phyloP scores from a whole-genome alignment of 1,140 invertebrate species.

The Aphis craccivora region DNA sequence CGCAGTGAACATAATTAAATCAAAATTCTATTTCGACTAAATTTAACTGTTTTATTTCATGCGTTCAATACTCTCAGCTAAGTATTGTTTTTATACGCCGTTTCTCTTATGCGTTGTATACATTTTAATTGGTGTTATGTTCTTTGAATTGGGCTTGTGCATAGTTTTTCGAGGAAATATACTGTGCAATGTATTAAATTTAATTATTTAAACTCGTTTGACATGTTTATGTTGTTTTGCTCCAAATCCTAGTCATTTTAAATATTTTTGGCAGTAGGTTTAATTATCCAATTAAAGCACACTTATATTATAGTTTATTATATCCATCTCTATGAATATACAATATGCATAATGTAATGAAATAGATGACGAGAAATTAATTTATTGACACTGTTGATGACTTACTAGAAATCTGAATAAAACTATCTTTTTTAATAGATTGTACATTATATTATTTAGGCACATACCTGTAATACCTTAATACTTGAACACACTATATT shows the following conservation, averaged over 20 bases:
- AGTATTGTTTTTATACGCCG: neutral
- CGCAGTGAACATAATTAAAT: neutral
- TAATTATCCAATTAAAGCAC: neutral
- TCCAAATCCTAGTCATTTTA: neutral
- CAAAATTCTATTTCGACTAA: neutral
- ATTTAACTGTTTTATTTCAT: neutral
- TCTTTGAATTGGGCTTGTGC: neutral
- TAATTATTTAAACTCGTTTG: constrained; percentile 17
- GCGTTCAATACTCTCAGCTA: neutral
- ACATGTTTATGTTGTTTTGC: constrained; percentile 4
- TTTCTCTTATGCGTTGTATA: neutral
- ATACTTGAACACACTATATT: neutral
- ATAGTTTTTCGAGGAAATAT: neutral
- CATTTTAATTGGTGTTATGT: constrained; percentile 14
- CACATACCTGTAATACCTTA: neutral
- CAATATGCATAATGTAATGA: neutral
- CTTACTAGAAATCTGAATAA: neutral
- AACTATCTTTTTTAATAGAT: no score
- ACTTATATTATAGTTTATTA: neutral
- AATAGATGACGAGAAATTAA: neutral
- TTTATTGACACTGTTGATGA: neutral
- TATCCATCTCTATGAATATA: neutral
- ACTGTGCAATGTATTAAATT: neutral
- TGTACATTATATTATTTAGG: no score
- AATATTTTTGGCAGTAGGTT: neutral